Base-by-base conservation (phyloP, 2,888 invertebrate genomes). In the Archips xylosteana region DNA sequence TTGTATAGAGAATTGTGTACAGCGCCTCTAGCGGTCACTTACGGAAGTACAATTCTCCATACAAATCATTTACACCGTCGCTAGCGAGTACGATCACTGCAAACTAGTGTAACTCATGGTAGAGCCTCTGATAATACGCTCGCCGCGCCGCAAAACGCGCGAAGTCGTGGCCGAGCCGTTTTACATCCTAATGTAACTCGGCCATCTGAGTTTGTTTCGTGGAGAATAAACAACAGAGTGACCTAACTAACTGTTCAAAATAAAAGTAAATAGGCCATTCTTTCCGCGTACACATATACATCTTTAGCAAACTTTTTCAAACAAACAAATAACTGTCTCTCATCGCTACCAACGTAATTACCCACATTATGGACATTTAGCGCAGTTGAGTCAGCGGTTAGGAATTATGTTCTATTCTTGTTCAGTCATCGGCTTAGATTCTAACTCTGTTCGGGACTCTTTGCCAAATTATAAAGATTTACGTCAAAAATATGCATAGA, bases 381-480 rank as follows among this genome's bases (percentile, higher is more conserved):
- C 78, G 82, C 74, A 79, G 82, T 87, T 89, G 89, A 90, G 81
- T 89, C 87, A 90, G 85, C 82, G 81, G 82, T 82, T 83, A 87
- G 90, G 88, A 91, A 90, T 89, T 89, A 85, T 85, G 80, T 87
- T 90, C 90, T 92, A 92, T 91, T 91, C 89, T 84, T 83, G 87
- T 82, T 86, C 87, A 83, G 87, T 87, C 86, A 90, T 87, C 85
- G 86, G 85, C 86, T 83, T 82, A 81, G 82, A 84, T 83, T 83
- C 71, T 70, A 70, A 74, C 69, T 87, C 87, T 87, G 88, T 86
- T 87, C 87, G 87, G 88, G 86, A 86, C 85, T 87, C 85, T 82
- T 80, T 92, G 92, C 92, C 91, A 92, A 92, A 89, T 89, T 89
- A 89, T 92, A 89, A 89, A 91, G 83, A 89, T 88, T 86, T 88